A percentile compares a stretch with the other conserved stretches of the same genome.
Conservation (phyloP, 2,888 invertebrate species). For the Idaea biselata region DNA sequence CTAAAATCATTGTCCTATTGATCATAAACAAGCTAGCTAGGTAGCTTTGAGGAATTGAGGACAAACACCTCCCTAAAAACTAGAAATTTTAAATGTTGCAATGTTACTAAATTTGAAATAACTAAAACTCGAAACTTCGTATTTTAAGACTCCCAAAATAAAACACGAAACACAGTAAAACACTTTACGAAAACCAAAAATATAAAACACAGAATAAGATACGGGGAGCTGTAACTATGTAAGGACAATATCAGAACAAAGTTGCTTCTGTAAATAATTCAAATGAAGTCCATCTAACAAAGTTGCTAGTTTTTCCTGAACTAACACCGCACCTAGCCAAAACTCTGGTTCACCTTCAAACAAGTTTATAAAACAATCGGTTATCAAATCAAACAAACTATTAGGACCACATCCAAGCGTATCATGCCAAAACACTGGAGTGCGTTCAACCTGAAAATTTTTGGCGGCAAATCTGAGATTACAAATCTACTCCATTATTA, state of each 20-base stretch:
- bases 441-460: slow-evolving; percentile 71
- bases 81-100: too few relatives aligned
- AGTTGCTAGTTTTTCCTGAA: not conserved
- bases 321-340: not conserved
- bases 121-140: not conserved
- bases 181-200: not conserved
- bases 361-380: slow-evolving; percentile 51
- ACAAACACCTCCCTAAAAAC: too few relatives aligned
- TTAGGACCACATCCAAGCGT: slow-evolving; percentile 71
- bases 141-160: not conserved
- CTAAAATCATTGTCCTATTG: too few relatives aligned
- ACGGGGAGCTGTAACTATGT: not conserved
- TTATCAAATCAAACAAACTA: slow-evolving; percentile 71
- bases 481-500: slow-evolving; percentile 62
- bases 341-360: slow-evolving; percentile 15
- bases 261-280: not conserved
- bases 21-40: too few relatives aligned
- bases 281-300: not conserved
- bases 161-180: not conserved
- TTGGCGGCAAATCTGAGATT: slow-evolving; percentile 76
- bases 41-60: too few relatives aligned
- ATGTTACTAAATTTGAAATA: not conserved
- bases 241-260: not conserved
- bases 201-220: not conserved
- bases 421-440: slow-evolving; percentile 76